A percentile compares a stretch with the other conserved stretches of the same genome.
Evolutionary conservation across 2,888 invertebrate species (phyloP).

Genomic region (Zaprionus obscuricornis): DNA sequence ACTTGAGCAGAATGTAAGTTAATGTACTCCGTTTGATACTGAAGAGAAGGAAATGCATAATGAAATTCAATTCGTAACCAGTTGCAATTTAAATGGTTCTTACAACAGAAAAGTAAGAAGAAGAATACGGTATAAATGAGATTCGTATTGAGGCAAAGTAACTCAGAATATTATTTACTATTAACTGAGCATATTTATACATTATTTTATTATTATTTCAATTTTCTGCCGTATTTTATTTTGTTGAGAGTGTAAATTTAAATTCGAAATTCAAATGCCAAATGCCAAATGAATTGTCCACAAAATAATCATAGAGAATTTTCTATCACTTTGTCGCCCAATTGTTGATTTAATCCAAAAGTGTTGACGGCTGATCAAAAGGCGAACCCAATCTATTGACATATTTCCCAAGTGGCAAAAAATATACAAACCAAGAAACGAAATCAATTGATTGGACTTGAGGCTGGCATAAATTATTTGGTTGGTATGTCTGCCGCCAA

Average conservation of each 20-base stretch:
- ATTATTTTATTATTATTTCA: too few relatives aligned
- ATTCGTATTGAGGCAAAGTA: too few relatives aligned
- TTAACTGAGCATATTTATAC: too few relatives aligned
- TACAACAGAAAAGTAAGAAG: too few relatives aligned
- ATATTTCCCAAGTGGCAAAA: slow-evolving; percentile 35
- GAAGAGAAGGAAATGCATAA: not conserved
- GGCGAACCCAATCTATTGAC: slow-evolving; percentile 45
- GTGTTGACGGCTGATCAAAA: slow-evolving; percentile 35
- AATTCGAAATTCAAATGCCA: not conserved
- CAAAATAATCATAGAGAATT: slow-evolving; percentile 9
- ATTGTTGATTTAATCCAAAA: slow-evolving; percentile 41
- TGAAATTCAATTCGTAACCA: slow-evolving; percentile 13
- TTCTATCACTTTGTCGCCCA: slow-evolving; percentile 28
- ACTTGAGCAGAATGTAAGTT: not conserved
- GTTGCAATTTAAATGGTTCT: not conserved
- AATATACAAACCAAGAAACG: slow-evolving; percentile 13
- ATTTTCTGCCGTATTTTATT: too few relatives aligned
- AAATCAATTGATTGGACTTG: slow-evolving; percentile 28
- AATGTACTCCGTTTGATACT: not conserved
- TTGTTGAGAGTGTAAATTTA: too few relatives aligned
- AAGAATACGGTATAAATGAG: too few relatives aligned
- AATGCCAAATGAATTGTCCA: slow-evolving; percentile 4
- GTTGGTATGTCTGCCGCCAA: slow-evolving; percentile 45
- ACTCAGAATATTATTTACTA: too few relatives aligned
- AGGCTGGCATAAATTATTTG: slow-evolving; percentile 41